Evolutionary conservation across 2,113 vertebrate species (phyloP).

Genomic region (Aphyosemion australe): DNA sequence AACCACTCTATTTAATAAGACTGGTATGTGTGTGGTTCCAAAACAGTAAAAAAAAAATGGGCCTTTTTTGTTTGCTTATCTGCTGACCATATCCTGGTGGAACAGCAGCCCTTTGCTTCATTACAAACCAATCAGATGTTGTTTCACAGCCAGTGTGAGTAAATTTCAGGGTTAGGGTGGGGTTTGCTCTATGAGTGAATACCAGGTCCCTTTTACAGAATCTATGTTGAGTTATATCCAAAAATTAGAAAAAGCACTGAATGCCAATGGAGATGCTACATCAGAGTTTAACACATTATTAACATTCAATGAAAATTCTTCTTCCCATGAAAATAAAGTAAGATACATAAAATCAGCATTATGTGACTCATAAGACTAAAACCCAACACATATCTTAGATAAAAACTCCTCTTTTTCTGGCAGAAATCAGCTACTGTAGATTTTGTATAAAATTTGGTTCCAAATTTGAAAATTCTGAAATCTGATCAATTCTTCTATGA

Average conservation of each 20-base stretch:
- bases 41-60: background rate
- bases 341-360: background rate
- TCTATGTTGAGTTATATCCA: background rate
- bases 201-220: background rate
- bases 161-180: background rate
- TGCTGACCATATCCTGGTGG: background rate
- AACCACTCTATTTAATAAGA: too few relatives aligned
- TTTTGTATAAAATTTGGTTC: background rate
- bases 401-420: background rate
- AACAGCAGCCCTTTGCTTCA: background rate
- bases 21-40: background rate
- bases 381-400: background rate
- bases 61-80: background rate
- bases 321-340: background rate
- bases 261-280: background rate
- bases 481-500: background rate
- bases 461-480: background rate
- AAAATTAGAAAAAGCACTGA: background rate
- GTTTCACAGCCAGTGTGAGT: background rate
- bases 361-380: background rate
- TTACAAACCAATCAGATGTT: too few relatives aligned
- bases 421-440: constrained; percentile 1
- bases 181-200: background rate
- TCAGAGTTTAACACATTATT: background rate
- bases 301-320: background rate